phyloP scores from a whole-genome alignment of 2,797 vertebrate genomes.

The Heterohyrax brucei region DNA sequence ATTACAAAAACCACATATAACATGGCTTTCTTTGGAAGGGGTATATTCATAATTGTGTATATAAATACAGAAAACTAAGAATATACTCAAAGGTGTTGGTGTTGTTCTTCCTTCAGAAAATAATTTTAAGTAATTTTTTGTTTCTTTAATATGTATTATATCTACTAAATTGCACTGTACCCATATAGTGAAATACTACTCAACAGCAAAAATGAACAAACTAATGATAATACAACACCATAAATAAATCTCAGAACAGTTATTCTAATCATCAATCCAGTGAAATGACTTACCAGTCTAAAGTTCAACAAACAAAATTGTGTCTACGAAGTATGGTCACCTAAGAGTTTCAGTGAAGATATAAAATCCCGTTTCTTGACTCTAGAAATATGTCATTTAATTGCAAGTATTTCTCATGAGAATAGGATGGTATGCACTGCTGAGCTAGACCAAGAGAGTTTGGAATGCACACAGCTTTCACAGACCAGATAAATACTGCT shows the following conservation, averaged over 20 bases:
- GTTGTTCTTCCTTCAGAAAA: neutral
- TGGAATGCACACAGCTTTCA: neutral
- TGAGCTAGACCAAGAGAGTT: neutral
- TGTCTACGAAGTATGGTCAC: neutral
- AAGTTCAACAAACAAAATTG: neutral
- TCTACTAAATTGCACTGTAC: neutral
- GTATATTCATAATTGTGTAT: neutral
- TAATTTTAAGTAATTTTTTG: neutral
- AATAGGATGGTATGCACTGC: neutral
- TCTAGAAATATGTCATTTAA: neutral
- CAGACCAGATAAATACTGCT: neutral
- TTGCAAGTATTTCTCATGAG: neutral
- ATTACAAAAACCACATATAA: neutral
- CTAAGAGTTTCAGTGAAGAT: neutral
- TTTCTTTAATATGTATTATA: neutral
- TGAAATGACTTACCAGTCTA: neutral
- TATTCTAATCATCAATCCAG: neutral
- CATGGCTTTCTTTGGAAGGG: neutral
- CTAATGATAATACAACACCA: neutral
- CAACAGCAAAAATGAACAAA: neutral
- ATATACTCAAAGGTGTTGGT: neutral
- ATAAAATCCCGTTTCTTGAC: constrained; percentile 3
- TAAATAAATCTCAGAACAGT: neutral
- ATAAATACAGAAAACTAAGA: neutral
- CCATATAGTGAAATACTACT: neutral